These are phyloP conservation scores for Parauchenoglanis punctatus DNA, from an alignment of 2,797 vertebrate genomes.

Conservation along the genomic window DNA sequence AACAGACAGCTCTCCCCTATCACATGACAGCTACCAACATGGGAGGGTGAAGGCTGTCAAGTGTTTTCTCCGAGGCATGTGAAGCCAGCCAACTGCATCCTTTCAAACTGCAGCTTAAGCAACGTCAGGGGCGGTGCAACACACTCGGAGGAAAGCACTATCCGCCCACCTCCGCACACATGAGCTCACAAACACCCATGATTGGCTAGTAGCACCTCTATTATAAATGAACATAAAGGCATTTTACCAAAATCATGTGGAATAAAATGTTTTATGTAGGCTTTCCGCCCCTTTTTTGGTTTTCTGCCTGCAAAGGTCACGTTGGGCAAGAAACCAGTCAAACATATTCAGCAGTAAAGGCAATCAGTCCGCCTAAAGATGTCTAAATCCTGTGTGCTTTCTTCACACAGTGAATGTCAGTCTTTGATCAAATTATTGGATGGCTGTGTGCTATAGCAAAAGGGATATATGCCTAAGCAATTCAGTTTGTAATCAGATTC, in stretches of 20 bases:
- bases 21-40: too few relatives aligned
- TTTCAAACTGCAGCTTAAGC: too few relatives aligned
- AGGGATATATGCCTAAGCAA: background rate
- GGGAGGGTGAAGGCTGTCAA: too few relatives aligned
- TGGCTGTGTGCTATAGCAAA: background rate
- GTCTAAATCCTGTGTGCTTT: background rate
- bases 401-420: background rate
- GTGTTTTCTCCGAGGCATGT: too few relatives aligned
- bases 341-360: background rate
- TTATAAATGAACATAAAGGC: background rate
- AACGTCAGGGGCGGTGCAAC: too few relatives aligned
- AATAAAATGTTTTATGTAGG: background rate
- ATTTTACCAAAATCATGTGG: background rate
- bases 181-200: too few relatives aligned
- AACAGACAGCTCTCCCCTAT: too few relatives aligned
- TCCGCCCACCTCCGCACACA: too few relatives aligned
- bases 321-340: background rate
- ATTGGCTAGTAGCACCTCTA: background rate
- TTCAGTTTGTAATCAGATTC: background rate
- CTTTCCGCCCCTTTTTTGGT: background rate
- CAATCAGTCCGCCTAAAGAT: background rate
- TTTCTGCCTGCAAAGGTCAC: background rate
- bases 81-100: too few relatives aligned
- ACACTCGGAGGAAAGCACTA: too few relatives aligned
- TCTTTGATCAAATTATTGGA: background rate